Conservation (phyloP, 2,797 vertebrate genomes). For the Taeniopygia guttata region DNA sequence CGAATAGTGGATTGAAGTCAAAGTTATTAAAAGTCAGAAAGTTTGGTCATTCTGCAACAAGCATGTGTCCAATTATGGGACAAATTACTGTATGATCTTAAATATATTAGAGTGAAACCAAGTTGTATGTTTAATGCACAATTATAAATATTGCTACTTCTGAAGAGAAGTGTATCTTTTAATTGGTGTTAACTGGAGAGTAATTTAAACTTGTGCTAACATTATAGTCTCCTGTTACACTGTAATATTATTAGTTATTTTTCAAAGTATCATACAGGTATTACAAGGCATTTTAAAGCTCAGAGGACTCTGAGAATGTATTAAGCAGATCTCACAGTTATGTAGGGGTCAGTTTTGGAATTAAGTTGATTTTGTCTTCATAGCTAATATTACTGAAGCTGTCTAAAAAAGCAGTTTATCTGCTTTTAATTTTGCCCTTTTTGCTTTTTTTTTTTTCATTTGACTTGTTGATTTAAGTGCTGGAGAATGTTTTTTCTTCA, state of each 20-base stretch:
- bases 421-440: neutral
- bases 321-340: slow-evolving; percentile 1
- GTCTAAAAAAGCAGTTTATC: neutral
- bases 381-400: neutral
- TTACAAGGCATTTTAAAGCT: slow-evolving; percentile 27
- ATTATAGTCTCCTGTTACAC: neutral
- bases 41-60: slow-evolving; percentile 63
- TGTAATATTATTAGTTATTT: slow-evolving; percentile 20
- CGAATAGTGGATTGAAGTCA: slow-evolving; percentile 53
- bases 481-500: neutral
- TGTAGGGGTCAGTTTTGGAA: slow-evolving; percentile 9
- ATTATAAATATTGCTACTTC: neutral
- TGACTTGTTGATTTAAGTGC: slow-evolving; percentile 11
- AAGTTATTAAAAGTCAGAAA: slow-evolving; percentile 79
- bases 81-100: neutral
- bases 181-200: neutral
- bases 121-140: neutral
- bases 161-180: neutral
- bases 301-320: neutral
- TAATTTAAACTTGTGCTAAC: neutral
- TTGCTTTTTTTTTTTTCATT: neutral
- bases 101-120: neutral
- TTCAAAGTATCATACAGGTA: neutral
- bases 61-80: neutral
- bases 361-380: neutral